Evolutionary conservation across 2,113 vertebrate genomes (phyloP), one percentile per base, ranked within the genome.

Genomic region (Ailuropoda melanoleuca): DNA sequence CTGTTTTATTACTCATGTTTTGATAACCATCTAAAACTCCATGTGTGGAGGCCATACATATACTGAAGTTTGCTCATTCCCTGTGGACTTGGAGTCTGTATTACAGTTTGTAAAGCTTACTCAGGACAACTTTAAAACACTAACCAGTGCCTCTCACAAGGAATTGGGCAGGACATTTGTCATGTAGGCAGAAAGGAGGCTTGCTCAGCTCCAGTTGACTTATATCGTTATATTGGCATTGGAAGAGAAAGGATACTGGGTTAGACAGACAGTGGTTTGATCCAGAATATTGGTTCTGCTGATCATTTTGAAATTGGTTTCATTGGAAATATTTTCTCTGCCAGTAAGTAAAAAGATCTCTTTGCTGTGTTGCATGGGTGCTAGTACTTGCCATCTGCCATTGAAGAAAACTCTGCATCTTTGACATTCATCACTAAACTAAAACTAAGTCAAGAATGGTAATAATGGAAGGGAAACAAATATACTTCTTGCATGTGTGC

Each of bases 261-360:
- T 81, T 93, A 80, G 70, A 85, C 77, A 85, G 53, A 56, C 1
- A 43, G 11, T 85, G 31, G 31, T 80, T 91, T 91, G 78, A 88
- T 88, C 50, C 13, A 80, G 55, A 95, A 91, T 80, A 77, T 66
- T 18, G 10, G 7, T 86, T 84, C 34, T 93, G 37, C 23, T 34
- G 37, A 93, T 83, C 53, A 72, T 88, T 88, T 88, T 83, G 70
- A 93, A 75, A 80, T 31, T 75, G 55, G 18, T 95, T 81, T 94
- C 62, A 75, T 53, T 94, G 84, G 64, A 80, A 90, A 9, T 77
- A 64, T 34, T 94, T 77, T 84, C 24, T 88, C 53, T 94, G 18
- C 19, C 58, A 62, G 34, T 72, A 93, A 90, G 53, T 58, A 39
- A 64, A 94, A 74, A 78, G 11, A 91, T 84, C 34, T 86, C n/a